A percentile compares a stretch with the other conserved stretches of the same genome.
These are phyloP conservation scores for Peromyscus aztecus DNA, from an alignment of 2,797 vertebrate genomes.

Conservation along the genomic window DNA sequence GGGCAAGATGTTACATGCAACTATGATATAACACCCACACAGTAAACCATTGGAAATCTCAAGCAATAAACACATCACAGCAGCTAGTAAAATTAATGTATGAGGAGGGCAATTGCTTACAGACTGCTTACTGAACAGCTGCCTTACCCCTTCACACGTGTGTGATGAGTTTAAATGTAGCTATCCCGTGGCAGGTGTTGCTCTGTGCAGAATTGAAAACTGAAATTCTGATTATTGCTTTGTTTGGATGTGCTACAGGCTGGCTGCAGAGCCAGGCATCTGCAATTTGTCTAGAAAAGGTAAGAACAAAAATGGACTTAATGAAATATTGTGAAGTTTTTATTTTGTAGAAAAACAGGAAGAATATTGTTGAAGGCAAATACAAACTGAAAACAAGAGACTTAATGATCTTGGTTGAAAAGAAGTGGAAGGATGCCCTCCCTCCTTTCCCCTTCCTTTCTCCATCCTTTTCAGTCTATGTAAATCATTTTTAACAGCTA, in stretches of 20 bases:
- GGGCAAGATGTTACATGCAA: background rate
- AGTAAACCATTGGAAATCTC: slow-evolving; percentile 38
- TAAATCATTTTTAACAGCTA: slow-evolving; percentile 29
- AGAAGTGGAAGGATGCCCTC: background rate
- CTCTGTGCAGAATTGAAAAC: background rate
- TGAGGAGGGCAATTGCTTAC: background rate
- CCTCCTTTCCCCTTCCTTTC: background rate
- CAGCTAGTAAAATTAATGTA: background rate
- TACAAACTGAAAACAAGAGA: slow-evolving; percentile 18
- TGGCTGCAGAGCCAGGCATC: background rate
- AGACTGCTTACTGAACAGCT: background rate
- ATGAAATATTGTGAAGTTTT: background rate
- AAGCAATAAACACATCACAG: background rate
- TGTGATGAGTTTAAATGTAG: slow-evolving; percentile 22
- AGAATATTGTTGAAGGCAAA: slow-evolving; percentile 3
- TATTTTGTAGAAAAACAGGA: background rate
- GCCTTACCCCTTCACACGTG: background rate
- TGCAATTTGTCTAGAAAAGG: slow-evolving; percentile 3
- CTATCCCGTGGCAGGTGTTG: background rate
- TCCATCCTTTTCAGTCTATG: slow-evolving; percentile 58
- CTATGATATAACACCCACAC: slow-evolving; percentile 10
- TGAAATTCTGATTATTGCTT: background rate
- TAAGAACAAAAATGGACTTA: background rate
- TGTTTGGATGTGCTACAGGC: background rate
- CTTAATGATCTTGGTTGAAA: background rate